A percentile compares a stretch with the other conserved stretches of the same genome.
Evolutionary conservation across 1,140 invertebrate genomes (phyloP).

Genomic region (Lasioglossum albipes): DNA sequence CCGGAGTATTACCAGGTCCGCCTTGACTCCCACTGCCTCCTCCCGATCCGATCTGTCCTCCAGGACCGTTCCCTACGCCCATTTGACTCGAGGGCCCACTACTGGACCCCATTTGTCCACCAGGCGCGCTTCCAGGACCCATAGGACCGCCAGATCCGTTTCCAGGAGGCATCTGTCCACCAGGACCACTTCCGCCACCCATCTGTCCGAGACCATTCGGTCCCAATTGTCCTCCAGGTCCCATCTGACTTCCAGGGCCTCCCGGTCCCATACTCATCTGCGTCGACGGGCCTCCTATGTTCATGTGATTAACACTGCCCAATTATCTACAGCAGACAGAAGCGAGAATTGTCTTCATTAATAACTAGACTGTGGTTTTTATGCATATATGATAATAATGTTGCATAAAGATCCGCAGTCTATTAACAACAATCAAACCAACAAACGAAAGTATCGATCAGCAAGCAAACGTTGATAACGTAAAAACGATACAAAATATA

Average conservation of each 20-base stretch:
- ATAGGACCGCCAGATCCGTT: slow-evolving; percentile 52
- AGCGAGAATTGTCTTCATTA: not conserved
- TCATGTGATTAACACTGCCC: slow-evolving; percentile 24
- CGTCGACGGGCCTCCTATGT: slow-evolving; percentile 44
- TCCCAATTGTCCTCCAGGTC: slow-evolving; percentile 50
- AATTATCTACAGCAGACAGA: not conserved
- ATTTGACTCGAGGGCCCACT: slow-evolving; percentile 53
- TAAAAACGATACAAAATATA: slow-evolving; percentile 64
- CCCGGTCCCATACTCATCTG: slow-evolving; percentile 62
- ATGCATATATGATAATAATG: too few species aligned
- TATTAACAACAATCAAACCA: not conserved
- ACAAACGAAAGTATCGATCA: slow-evolving; percentile 21
- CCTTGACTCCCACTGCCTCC: slow-evolving; percentile 53
- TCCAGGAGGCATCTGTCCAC: slow-evolving; percentile 44
- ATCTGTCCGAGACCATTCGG: slow-evolving; percentile 52
- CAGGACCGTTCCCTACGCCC: slow-evolving; percentile 41
- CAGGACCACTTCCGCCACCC: slow-evolving; percentile 55
- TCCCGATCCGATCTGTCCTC: slow-evolving; percentile 54
- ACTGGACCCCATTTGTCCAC: slow-evolving; percentile 50
- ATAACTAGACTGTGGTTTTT: slow-evolving; percentile 5
- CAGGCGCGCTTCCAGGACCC: slow-evolving; percentile 41
- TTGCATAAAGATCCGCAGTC: too few species aligned
- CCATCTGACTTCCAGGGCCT: slow-evolving; percentile 52
- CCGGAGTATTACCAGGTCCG: slow-evolving; percentile 49
- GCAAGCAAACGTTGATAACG: slow-evolving; percentile 35